Evolutionary conservation across 2,888 invertebrate genomes (phyloP).

Genomic region (Apamea sordens): DNA sequence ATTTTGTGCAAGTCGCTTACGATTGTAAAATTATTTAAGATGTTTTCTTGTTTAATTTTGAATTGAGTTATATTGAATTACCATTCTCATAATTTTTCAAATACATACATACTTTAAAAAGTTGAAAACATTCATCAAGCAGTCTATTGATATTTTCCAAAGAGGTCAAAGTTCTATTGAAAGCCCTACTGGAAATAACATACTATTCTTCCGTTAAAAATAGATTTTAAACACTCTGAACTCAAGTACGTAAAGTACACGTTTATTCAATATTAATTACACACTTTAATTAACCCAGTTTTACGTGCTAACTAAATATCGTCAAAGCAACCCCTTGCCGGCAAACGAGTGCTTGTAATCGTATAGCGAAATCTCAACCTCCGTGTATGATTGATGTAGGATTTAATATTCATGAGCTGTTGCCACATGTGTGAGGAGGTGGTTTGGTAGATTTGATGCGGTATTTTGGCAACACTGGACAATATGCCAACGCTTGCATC

Average conservation of each 20-base stretch:
- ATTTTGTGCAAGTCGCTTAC: background rate
- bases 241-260: slow-evolving; percentile 44
- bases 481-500: background rate
- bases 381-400: slow-evolving; percentile 86
- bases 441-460: slow-evolving; percentile 66
- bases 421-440: slow-evolving; percentile 76
- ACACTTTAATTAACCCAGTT: slow-evolving; percentile 77
- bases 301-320: slow-evolving; percentile 71
- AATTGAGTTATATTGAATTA: background rate
- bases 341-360: slow-evolving; percentile 75
- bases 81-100: background rate
- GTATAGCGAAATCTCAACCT: slow-evolving; percentile 76
- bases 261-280: slow-evolving; percentile 71
- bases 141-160: background rate
- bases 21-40: too few species aligned
- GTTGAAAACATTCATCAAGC: background rate
- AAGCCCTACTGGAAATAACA: slow-evolving; percentile 9
- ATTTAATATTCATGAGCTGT: slow-evolving; percentile 88
- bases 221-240: slow-evolving; percentile 28
- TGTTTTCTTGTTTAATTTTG: background rate
- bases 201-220: slow-evolving; percentile 33
- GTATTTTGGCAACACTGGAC: slow-evolving; percentile 48
- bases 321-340: slow-evolving; percentile 72
- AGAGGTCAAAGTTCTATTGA: background rate
- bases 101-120: background rate